Percentiles rank a stretch among this genome's conserved stretches.
Evolutionary conservation across 92 coral and sea anemone genomes (phyloP).

Genomic region (Paramuricea clavata): DNA sequence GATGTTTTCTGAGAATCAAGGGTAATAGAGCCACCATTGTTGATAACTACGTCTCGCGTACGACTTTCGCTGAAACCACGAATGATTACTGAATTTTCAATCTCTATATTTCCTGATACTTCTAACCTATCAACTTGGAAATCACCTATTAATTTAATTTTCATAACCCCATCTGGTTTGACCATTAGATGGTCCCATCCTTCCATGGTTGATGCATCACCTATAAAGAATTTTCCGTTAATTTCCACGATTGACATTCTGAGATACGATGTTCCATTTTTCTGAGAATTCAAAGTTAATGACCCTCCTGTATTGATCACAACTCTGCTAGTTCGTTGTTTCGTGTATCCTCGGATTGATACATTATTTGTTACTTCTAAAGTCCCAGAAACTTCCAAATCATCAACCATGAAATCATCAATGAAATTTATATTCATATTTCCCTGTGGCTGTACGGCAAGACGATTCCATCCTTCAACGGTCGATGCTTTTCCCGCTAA

Average conservation of each 20-base stretch:
- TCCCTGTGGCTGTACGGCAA: neutral
- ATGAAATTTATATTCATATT: neutral
- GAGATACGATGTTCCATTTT: conserved; percentile 8
- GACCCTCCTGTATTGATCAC: neutral
- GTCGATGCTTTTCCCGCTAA: neutral
- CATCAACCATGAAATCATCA: conserved; percentile 8
- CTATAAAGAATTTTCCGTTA: neutral
- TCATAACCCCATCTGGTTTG: conserved; percentile 67
- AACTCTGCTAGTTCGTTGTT: neutral
- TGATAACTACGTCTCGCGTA: conserved; percentile 44
- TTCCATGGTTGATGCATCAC: neutral
- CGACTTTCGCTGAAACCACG: conserved; percentile 76
- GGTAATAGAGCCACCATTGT: conserved; percentile 4
- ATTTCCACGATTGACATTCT: conserved; percentile 24
- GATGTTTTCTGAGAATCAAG: conserved; percentile 11
- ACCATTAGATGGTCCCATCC: conserved; percentile 50
- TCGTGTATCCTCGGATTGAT: neutral
- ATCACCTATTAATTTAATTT: conserved; percentile 70
- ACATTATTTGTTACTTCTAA: conserved; percentile 18
- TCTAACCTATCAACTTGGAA: conserved; percentile 70
- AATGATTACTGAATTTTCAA: conserved; percentile 67
- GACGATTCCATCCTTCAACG: conserved; percentile 17
- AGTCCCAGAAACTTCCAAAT: conserved; percentile 28
- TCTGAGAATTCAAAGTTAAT: conserved; percentile 29
- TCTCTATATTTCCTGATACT: conserved; percentile 74